A percentile compares a stretch with the other conserved stretches of the same genome.
These are phyloP conservation scores for Vimba vimba DNA, from an alignment of 2,113 vertebrate genomes.

Conservation along the genomic window DNA sequence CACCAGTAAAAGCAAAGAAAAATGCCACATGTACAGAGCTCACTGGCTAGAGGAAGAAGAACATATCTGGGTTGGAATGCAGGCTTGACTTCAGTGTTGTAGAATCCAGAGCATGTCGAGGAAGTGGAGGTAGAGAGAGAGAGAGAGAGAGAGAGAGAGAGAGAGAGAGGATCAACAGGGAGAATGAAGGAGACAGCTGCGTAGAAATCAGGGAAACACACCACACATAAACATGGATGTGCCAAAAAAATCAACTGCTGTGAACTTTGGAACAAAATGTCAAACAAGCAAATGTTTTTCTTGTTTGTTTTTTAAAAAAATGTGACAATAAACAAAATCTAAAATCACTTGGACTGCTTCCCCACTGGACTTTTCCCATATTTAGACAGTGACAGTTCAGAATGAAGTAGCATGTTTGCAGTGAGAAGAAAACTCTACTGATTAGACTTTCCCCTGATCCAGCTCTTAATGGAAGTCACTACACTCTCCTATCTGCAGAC, in stretches of 20 bases:
- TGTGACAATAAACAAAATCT: background rate
- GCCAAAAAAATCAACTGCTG: background rate
- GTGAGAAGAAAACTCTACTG: background rate
- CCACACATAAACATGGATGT: background rate
- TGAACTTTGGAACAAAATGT: background rate
- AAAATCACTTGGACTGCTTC: conserved; percentile 7
- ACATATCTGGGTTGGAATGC: conserved; percentile 35
- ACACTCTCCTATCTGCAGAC: conserved; percentile 35
- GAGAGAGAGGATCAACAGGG: background rate
- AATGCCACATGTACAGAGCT: conserved; percentile 6
- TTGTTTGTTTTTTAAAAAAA: too few relatives aligned
- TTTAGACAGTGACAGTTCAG: background rate
- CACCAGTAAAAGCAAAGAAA: background rate
- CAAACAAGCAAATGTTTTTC: background rate
- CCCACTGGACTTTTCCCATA: conserved; percentile 11
- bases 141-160: background rate
- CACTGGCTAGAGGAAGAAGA: conserved; percentile 2
- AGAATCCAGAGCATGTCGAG: conserved; percentile 17
- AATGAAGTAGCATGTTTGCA: conserved; percentile 8
- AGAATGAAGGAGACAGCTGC: conserved; percentile 6
- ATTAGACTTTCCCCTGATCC: conserved; percentile 26
- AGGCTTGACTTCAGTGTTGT: background rate
- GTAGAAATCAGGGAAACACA: background rate
- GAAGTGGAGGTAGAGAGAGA: background rate
- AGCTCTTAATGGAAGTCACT: conserved; percentile 26